phyloP scores from a whole-genome alignment of 1,140 invertebrate genomes.

The Scaptodrosophila lebanonensis region DNA sequence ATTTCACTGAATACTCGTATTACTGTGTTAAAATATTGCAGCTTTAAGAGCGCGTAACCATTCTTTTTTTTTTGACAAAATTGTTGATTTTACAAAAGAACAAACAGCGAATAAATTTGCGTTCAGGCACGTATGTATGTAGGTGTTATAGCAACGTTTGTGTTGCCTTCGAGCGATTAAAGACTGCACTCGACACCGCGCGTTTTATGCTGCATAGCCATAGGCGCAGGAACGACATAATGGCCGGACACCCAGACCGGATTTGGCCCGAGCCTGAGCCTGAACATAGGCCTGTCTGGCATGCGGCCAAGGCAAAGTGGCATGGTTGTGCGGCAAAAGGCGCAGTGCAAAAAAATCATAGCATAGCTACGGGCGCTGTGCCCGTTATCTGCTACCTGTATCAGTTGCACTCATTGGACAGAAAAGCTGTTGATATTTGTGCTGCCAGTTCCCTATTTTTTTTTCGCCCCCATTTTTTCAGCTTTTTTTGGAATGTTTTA shows the following conservation, averaged over 20 bases:
- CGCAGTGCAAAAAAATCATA: constrained; percentile 21
- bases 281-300: constrained; percentile 12
- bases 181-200: constrained; percentile 11
- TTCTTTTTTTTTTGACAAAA: too few species aligned
- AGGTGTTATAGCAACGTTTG: constrained; percentile 3
- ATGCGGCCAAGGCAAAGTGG: constrained; percentile 20
- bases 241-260: not conserved
- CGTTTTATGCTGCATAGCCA: constrained; percentile 57
- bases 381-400: too few species aligned
- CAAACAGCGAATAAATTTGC: too few species aligned
- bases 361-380: constrained; percentile 14
- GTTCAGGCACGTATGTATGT: not conserved
- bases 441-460: too few species aligned
- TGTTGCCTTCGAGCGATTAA: constrained; percentile 50
- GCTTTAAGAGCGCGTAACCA: too few species aligned
- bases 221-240: constrained; percentile 12
- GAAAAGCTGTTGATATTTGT: too few species aligned
- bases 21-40: too few species aligned
- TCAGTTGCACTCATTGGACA: too few species aligned
- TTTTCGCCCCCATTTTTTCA: too few species aligned
- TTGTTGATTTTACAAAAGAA: too few species aligned
- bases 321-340: not conserved
- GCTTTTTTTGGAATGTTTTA: constrained; percentile 30
- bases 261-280: constrained; percentile 2
- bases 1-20: too few species aligned